phyloP scores from a whole-genome alignment of 1,140 invertebrate species.

The Drosophila nannoptera region DNA sequence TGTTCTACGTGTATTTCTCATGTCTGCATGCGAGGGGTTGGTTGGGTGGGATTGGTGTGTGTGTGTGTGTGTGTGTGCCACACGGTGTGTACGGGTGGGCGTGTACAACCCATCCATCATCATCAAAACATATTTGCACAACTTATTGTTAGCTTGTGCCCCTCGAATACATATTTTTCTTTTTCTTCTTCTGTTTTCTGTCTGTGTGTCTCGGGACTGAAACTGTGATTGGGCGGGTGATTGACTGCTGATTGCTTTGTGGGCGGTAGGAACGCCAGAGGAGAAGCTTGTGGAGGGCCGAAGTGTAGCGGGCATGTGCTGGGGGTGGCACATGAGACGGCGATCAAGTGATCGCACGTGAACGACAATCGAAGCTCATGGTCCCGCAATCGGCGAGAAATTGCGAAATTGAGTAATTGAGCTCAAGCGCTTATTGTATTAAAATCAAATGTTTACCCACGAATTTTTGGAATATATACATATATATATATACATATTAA shows the following conservation, averaged over 20 bases:
- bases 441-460: conserved; percentile 39
- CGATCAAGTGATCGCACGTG: conserved; percentile 73
- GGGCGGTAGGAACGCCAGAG: no score
- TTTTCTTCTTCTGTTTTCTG: neutral
- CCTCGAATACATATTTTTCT: neutral
- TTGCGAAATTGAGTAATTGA: conserved; percentile 26
- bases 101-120: conserved; percentile 37
- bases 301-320: neutral
- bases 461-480: conserved; percentile 9
- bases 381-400: conserved; percentile 35
- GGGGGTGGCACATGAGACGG: conserved; percentile 47
- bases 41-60: neutral
- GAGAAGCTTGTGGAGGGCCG: no score
- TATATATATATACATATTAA: neutral
- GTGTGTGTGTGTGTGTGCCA: neutral
- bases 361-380: conserved; percentile 42
- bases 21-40: neutral
- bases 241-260: neutral
- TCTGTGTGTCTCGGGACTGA: conserved; percentile 18
- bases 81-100: conserved; percentile 6
- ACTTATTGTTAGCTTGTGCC: conserved; percentile 49
- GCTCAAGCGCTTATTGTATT: conserved; percentile 33
- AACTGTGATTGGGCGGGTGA: neutral
- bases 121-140: conserved; percentile 52
- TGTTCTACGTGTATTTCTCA: conserved; percentile 7